phyloP scores from a whole-genome alignment of 2,888 invertebrate genomes.

The Quadroppia sp. region DNA sequence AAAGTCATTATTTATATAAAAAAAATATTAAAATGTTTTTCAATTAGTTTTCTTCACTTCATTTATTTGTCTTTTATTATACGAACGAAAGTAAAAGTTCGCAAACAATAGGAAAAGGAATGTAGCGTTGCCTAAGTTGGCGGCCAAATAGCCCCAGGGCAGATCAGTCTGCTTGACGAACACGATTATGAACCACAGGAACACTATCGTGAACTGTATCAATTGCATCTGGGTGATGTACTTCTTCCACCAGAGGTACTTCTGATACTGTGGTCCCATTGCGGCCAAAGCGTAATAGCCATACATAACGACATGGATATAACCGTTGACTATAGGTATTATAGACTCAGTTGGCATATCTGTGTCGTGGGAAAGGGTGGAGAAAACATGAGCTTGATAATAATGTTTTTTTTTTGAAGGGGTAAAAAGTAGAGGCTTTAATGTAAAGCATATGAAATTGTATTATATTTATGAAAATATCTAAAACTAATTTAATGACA shows the following conservation, averaged over 20 bases:
- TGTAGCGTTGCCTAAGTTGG: background rate
- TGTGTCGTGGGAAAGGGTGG: too few relatives aligned
- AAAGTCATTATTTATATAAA: too few relatives aligned
- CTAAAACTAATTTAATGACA: too few relatives aligned
- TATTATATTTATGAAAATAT: too few relatives aligned
- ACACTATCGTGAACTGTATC: slow-evolving; percentile 28
- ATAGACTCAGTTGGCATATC: slow-evolving; percentile 7
- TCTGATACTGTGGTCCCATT: background rate
- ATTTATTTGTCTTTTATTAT: background rate
- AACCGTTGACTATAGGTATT: slow-evolving; percentile 20
- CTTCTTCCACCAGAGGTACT: slow-evolving; percentile 36
- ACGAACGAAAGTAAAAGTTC: slow-evolving; percentile 19
- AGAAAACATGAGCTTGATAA: too few relatives aligned
- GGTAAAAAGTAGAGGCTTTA: too few relatives aligned
- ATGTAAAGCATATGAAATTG: too few relatives aligned
- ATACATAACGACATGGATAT: slow-evolving; percentile 37
- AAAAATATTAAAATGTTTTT: too few relatives aligned
- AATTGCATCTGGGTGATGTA: slow-evolving; percentile 37
- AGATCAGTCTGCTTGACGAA: slow-evolving; percentile 13
- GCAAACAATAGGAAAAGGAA: background rate
- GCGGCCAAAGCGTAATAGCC: slow-evolving; percentile 15
- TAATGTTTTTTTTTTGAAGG: too few relatives aligned
- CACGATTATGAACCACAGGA: background rate
- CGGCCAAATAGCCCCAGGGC: slow-evolving; percentile 19
- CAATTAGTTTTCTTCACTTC: too few relatives aligned